phyloP scores from a whole-genome alignment of 2,113 vertebrate genomes.

The Poicephalus gulielmi region DNA sequence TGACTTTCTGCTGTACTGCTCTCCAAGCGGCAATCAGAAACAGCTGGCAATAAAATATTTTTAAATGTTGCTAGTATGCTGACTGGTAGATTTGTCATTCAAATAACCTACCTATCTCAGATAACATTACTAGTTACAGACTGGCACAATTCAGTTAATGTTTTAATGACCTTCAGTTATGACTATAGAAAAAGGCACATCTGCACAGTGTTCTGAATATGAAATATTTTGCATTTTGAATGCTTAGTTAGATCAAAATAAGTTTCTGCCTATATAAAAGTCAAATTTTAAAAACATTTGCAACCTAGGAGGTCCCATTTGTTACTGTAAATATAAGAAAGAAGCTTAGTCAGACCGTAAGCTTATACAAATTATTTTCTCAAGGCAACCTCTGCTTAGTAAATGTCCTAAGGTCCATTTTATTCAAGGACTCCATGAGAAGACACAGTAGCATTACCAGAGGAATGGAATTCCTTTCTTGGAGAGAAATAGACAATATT shows the following conservation, averaged over 20 bases:
- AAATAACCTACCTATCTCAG: not conserved
- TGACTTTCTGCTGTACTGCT: not conserved
- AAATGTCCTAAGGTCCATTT: not conserved
- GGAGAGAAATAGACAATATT: not conserved
- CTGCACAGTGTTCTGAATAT: not conserved
- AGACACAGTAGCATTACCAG: not conserved
- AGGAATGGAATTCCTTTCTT: not conserved
- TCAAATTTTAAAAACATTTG: not conserved
- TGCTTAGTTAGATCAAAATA: not conserved
- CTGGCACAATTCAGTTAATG: not conserved
- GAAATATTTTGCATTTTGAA: not conserved
- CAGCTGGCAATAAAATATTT: not conserved
- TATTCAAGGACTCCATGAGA: not conserved
- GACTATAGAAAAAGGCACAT: not conserved
- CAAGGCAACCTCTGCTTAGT: not conserved
- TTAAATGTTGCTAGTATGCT: not conserved
- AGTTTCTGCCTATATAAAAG: not conserved
- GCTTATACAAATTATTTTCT: not conserved
- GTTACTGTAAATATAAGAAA: not conserved
- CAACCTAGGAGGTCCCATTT: not conserved
- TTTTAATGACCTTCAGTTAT: not conserved
- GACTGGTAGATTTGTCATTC: not conserved
- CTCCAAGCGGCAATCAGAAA: not conserved
- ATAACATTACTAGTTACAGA: not conserved
- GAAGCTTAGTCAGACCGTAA: not conserved